Conservation (phyloP, 2,797 vertebrate genomes). For the Scyliorhinus canicula region DNA sequence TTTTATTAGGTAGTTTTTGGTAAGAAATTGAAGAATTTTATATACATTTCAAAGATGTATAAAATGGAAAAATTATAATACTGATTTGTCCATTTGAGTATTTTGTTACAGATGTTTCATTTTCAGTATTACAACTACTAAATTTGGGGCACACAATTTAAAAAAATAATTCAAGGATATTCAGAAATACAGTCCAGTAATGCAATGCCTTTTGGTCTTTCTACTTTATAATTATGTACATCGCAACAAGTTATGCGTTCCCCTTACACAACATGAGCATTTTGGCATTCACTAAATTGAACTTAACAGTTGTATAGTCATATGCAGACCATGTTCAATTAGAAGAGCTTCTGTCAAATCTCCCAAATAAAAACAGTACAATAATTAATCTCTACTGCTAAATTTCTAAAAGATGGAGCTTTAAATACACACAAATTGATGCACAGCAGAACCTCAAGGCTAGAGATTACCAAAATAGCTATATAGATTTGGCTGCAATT, state of each 20-base stretch:
- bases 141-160: not conserved
- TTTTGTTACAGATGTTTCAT: not conserved
- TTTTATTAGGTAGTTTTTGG: not conserved
- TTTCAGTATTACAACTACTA: not conserved
- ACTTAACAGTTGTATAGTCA: not conserved
- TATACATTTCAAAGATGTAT: not conserved
- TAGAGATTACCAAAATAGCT: not conserved
- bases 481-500: not conserved
- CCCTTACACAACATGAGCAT: not conserved
- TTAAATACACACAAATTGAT: not conserved
- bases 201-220: not conserved
- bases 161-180: not conserved
- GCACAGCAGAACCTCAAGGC: not conserved
- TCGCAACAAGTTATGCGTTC: too few relatives aligned
- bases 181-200: not conserved
- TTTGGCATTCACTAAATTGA: slow-evolving; percentile 9
- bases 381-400: not conserved
- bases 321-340: not conserved
- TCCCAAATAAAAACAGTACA: not conserved
- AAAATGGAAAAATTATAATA: slow-evolving; percentile 15
- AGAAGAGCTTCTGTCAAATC: not conserved
- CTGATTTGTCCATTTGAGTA: not conserved
- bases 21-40: not conserved
- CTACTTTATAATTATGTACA: not conserved
- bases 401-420: not conserved